Percentiles rank a stretch among this genome's conserved stretches.
Conservation (phyloP, 2,113 vertebrate genomes). For the Cavia aperea region DNA sequence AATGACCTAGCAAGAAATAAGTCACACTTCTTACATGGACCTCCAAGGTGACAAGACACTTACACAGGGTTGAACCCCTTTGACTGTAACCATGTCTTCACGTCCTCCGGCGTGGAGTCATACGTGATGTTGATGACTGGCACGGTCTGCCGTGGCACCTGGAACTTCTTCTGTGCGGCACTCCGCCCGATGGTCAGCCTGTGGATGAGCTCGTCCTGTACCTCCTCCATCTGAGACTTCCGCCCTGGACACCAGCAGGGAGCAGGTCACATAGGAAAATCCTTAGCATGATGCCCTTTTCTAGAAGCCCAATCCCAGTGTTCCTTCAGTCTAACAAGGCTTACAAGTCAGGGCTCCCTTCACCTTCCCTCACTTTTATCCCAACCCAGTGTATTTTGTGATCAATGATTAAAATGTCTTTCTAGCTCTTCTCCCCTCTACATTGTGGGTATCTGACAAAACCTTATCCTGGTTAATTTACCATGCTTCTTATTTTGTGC, state of each 20-base stretch:
- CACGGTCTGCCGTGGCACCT: constrained; percentile 76
- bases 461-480: neutral
- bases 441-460: neutral
- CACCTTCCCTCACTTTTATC: neutral
- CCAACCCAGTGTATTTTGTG: neutral
- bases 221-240: constrained; percentile 98
- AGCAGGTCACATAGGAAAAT: neutral
- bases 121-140: constrained; percentile 83
- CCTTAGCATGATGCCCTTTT: accelerated
- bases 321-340: neutral
- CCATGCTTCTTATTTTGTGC: neutral
- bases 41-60: constrained; percentile 64
- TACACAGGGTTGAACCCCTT: constrained; percentile 95
- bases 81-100: constrained; percentile 86
- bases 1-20: neutral
- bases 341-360: neutral
- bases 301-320: neutral
- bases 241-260: constrained; percentile 76
- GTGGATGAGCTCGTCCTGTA: constrained; percentile 93
- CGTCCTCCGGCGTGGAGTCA: constrained; percentile 85
- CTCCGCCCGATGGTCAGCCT: constrained; percentile 91
- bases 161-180: constrained; percentile 87
- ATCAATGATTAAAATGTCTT: neutral
- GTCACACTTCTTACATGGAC: accelerated
- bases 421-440: neutral